Conservation (phyloP, 2,797 vertebrate species). For the Bryconaethiops microstoma region DNA sequence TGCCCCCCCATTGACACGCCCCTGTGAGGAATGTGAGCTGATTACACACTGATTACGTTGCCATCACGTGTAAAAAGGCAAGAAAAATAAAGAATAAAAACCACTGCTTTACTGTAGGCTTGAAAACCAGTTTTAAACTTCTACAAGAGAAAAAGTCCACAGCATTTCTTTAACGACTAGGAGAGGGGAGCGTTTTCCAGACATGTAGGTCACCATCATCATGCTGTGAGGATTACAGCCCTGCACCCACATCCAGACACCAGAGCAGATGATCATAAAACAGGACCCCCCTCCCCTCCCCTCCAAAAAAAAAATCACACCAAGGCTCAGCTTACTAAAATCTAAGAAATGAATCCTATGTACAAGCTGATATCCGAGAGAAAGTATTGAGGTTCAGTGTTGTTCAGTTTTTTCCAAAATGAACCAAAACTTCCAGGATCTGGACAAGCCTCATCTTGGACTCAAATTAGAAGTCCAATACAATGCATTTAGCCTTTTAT, state of each 20-base stretch:
- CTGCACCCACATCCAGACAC: not conserved
- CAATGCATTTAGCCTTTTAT: not conserved
- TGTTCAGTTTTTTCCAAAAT: not conserved
- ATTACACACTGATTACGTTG: not conserved
- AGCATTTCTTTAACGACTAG: not conserved
- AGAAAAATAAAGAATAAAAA: not conserved
- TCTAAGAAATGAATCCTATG: no score
- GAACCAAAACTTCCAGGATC: not conserved
- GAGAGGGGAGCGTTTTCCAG: not conserved
- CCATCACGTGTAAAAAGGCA: not conserved
- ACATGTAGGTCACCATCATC: constrained; percentile 1
- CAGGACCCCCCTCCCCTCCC: no score
- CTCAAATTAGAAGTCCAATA: not conserved
- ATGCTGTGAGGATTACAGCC: not conserved
- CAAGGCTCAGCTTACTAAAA: not conserved
- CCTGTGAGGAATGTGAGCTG: not conserved
- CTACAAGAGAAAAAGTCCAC: not conserved
- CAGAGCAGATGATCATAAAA: not conserved
- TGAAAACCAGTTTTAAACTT: no score
- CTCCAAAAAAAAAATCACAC: not conserved
- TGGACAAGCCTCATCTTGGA: not conserved
- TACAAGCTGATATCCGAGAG: not conserved
- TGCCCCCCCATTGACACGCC: not conserved
- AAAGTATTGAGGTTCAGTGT: not conserved
- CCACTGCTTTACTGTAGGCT: not conserved